Evolutionary conservation across 2,113 vertebrate species (phyloP).

Genomic region (Sebastes schlegelii): DNA sequence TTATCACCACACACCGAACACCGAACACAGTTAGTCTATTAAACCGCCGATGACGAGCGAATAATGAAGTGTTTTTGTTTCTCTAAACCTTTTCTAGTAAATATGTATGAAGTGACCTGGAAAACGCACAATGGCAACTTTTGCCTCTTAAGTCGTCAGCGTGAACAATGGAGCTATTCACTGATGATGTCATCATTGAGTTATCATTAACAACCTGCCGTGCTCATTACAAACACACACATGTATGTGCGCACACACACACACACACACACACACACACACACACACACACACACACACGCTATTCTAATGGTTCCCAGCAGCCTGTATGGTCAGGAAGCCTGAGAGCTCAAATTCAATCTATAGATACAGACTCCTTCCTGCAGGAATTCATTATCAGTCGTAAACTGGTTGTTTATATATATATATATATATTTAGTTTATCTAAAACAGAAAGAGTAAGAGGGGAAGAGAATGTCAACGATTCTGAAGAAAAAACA

Average conservation of each 20-base stretch:
- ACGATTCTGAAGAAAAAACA: too few species aligned
- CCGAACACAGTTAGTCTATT: constrained; percentile 50
- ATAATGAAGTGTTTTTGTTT: constrained; percentile 56
- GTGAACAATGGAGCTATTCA: constrained; percentile 73
- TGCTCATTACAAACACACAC: constrained; percentile 28
- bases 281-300: constrained; percentile 4
- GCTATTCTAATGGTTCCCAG: too few species aligned
- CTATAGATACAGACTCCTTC: too few species aligned
- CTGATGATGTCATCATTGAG: constrained; percentile 38
- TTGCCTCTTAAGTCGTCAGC: constrained; percentile 57
- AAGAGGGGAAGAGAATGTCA: too few species aligned
- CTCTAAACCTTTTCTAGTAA: constrained; percentile 39
- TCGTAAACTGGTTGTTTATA: too few species aligned
- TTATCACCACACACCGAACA: constrained; percentile 55
- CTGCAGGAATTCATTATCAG: too few species aligned
- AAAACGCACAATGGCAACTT: constrained; percentile 77
- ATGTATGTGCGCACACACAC: background rate
- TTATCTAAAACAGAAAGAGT: too few species aligned
- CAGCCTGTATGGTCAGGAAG: too few species aligned
- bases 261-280: background rate
- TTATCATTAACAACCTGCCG: constrained; percentile 53
- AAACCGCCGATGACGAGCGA: constrained; percentile 31
- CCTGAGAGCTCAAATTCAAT: too few species aligned
- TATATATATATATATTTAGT: too few species aligned
- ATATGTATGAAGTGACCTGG: constrained; percentile 75